Base-by-base conservation (phyloP, 2,888 invertebrate genomes). In the Tenthredo mesomela region DNA sequence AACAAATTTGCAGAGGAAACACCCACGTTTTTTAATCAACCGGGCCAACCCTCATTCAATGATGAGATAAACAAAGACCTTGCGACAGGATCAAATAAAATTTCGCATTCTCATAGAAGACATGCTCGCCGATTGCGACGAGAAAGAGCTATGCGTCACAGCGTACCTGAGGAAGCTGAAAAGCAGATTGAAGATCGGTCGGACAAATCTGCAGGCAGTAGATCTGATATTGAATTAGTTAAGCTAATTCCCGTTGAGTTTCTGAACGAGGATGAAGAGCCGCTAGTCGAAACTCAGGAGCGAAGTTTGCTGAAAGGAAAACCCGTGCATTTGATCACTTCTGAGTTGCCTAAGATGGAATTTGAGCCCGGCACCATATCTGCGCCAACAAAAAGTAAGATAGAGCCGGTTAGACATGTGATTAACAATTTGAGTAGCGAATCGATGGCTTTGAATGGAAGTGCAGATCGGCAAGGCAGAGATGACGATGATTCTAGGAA, bases 221-320 rank as follows among this genome's bases (percentile, higher is more conserved):
- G 5, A 18, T n/a, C 58, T 37, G 86, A 86, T 12, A 78, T 87
- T 18, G 43, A 77, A 85, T 50, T 87, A 25, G 75, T 88, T 18
- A 86, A 86, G 40, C 84, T 87, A 29, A 85, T 88, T 80, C 87
- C 87, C 4, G 40, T 87, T 15, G 71, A 77, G 6, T 18, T 82
- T 5, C 4, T 58, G 29, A 71, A 85, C 40, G 40, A 33, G 40
- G 37, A 80, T 37, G 12, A 58, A 12, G 33, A 37, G 40, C 25
- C 43, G 29, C 18, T 50, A 65, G 18, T 4, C 25, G 47, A 10
- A 86, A 85, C 75, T 7, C n/a, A 0, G 12, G 54, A 21, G 67
- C n/a, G n/a, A 47, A 43, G 29, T 65, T 70, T n/a, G 47, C 6
- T 10, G 50, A 47, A 29, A 12, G n/a, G 18, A 75, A 75, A 18